Conservation (phyloP, 2,888 invertebrate genomes). For the Falcaria lacertinaria region DNA sequence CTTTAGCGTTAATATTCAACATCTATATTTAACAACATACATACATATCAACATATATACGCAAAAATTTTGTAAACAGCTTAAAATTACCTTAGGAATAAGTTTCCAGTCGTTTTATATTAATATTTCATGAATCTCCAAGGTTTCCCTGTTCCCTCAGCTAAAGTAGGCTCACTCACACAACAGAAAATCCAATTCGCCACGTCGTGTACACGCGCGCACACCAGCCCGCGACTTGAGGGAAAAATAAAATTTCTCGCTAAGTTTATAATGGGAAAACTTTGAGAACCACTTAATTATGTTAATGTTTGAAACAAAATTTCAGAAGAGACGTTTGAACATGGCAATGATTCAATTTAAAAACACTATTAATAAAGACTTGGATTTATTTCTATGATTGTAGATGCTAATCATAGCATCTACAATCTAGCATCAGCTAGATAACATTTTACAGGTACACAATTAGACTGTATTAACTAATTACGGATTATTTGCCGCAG, state of each 20-base stretch:
- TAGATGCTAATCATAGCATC: not conserved
- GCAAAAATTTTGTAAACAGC: slow-evolving; percentile 36
- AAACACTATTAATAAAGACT: slow-evolving; percentile 34
- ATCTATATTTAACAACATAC: not conserved
- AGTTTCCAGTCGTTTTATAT: slow-evolving; percentile 62
- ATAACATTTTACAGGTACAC: not conserved
- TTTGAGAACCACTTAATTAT: slow-evolving; percentile 81
- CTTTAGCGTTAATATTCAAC: too few relatives aligned
- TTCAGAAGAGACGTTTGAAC: slow-evolving; percentile 76
- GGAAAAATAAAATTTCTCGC: slow-evolving; percentile 81
- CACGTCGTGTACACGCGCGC: slow-evolving; percentile 65
- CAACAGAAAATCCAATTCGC: slow-evolving; percentile 77
- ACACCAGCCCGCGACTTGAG: slow-evolving; percentile 75
- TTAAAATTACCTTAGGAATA: slow-evolving; percentile 53
- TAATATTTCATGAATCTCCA: slow-evolving; percentile 74
- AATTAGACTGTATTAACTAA: too few relatives aligned
- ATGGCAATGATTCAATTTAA: slow-evolving; percentile 69
- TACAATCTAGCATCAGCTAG: not conserved
- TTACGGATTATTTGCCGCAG: too few relatives aligned
- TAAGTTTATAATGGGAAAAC: slow-evolving; percentile 81
- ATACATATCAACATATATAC: slow-evolving; percentile 12
- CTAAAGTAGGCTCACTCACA: slow-evolving; percentile 79
- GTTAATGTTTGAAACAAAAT: slow-evolving; percentile 80
- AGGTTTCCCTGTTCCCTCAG: slow-evolving; percentile 71
- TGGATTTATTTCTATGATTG: slow-evolving; percentile 6